These are phyloP conservation scores for Myocastor coypus DNA, from an alignment of 2,113 vertebrate genomes.

Conservation along the genomic window DNA sequence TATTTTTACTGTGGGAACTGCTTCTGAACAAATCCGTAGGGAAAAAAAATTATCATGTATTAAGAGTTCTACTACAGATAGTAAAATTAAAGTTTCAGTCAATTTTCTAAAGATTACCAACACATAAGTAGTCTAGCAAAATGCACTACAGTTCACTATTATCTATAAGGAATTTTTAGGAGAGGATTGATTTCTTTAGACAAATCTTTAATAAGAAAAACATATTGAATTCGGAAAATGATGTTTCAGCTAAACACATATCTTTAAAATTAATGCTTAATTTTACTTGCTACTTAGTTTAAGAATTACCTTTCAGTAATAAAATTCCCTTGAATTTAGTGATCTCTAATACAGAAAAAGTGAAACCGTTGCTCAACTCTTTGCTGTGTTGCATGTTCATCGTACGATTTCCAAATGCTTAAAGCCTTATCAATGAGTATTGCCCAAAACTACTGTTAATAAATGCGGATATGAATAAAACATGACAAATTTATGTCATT, in stretches of 20 bases:
- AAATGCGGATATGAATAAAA: background rate
- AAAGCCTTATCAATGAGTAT: background rate
- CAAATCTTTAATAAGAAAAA: background rate
- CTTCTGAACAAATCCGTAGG: background rate
- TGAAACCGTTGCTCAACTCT: background rate
- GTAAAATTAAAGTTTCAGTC: conserved; percentile 16
- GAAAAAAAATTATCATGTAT: background rate
- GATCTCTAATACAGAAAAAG: background rate
- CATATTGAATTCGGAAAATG: background rate
- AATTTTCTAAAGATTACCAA: conserved; percentile 12
- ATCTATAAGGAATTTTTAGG: background rate
- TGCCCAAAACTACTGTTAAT: background rate
- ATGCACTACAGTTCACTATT: background rate
- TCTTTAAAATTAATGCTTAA: background rate
- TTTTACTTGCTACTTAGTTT: background rate
- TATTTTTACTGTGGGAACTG: background rate
- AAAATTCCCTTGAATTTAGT: background rate
- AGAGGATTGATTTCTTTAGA: background rate
- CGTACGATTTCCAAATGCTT: background rate
- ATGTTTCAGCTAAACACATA: background rate
- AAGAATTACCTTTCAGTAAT: background rate
- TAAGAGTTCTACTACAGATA: background rate
- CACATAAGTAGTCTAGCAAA: background rate
- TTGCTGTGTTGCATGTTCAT: background rate
- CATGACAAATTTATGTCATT: background rate